Conservation (phyloP, 2,888 invertebrate genomes). For the Tanytarsus gracilentus region DNA sequence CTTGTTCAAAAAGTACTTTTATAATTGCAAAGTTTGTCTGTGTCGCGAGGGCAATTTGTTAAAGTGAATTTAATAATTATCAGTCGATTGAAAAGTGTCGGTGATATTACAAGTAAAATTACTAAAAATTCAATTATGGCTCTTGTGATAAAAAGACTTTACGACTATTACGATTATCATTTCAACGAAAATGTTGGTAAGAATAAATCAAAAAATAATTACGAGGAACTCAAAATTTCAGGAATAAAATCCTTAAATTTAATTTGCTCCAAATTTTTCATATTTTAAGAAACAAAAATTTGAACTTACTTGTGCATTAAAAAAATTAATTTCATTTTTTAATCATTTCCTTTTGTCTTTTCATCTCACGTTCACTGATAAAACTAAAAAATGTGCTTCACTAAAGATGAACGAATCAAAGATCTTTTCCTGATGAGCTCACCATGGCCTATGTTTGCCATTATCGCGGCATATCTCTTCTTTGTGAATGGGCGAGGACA, state of each 20-base stretch:
- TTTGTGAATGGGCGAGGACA: conserved; percentile 52
- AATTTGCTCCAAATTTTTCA: neutral
- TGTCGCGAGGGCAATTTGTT: too few relatives aligned
- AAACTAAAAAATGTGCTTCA: conserved; percentile 30
- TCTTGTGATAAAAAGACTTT: conserved; percentile 4
- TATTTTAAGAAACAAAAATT: neutral
- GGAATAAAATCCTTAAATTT: neutral
- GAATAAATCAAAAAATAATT: neutral
- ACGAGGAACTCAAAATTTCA: neutral
- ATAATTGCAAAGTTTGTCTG: too few relatives aligned
- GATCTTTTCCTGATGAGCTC: conserved; percentile 48
- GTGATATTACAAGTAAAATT: too few relatives aligned
- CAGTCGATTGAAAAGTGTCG: too few relatives aligned
- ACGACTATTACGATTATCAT: neutral
- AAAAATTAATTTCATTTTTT: neutral
- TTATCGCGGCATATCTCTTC: conserved; percentile 46
- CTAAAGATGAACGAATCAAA: conserved; percentile 44
- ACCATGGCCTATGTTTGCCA: conserved; percentile 45
- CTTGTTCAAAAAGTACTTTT: too few relatives aligned
- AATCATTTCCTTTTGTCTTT: neutral
- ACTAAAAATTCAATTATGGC: too few relatives aligned
- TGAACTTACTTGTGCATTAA: neutral
- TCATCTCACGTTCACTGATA: neutral
- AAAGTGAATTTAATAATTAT: too few relatives aligned
- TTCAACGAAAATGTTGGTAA: conserved; percentile 16